phyloP scores from a whole-genome alignment of 2,113 vertebrate genomes.

The Pelobates fuscus region DNA sequence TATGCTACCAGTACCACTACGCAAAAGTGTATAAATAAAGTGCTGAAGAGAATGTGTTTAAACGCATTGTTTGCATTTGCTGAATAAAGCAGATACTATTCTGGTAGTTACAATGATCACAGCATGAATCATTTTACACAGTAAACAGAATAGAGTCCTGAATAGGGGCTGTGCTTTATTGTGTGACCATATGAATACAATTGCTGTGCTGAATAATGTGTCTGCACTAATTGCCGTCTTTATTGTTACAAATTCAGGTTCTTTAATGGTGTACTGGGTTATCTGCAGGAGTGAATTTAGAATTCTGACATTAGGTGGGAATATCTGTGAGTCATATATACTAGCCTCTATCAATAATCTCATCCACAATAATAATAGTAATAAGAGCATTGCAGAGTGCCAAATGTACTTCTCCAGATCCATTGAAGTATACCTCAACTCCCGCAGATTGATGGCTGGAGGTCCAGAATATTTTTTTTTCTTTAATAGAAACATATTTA shows the following conservation, averaged over 20 bases:
- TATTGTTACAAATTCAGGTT: not conserved
- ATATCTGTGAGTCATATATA: no score
- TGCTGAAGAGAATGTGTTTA: constrained; percentile 31
- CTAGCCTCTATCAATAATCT: no score
- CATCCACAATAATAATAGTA: no score
- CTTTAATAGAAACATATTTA: no score
- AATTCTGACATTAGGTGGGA: no score
- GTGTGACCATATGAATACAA: not conserved
- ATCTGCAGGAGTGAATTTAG: no score
- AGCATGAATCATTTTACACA: not conserved
- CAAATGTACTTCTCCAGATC: no score
- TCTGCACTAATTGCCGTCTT: not conserved
- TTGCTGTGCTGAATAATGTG: not conserved
- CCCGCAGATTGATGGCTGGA: no score
- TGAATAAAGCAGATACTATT: not conserved
- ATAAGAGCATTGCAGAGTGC: no score
- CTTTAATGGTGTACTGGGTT: no score
- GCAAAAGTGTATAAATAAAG: constrained; percentile 38
- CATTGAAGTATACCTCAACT: no score
- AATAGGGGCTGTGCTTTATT: not conserved
- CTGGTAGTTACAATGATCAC: not conserved
- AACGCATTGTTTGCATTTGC: not conserved
- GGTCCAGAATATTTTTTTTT: no score
- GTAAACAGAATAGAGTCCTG: not conserved
- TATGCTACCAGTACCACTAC: not conserved